Percentiles rank a stretch among this genome's conserved stretches.
Conservation (phyloP, 2,888 invertebrate genomes). For the Agonopterix subpropinquella region DNA sequence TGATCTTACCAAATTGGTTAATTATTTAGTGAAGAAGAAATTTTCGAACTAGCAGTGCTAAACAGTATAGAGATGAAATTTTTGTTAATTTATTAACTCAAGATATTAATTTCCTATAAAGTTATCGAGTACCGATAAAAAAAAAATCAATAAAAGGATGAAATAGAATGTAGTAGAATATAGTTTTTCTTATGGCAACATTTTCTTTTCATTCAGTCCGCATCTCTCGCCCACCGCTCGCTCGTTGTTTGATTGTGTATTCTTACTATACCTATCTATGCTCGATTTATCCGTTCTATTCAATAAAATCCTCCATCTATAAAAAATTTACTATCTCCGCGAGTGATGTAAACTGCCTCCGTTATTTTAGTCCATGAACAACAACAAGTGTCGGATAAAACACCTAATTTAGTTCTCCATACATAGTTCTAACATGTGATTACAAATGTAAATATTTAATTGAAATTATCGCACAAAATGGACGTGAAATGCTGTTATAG, state of each 20-base stretch:
- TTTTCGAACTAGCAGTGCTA: too few species aligned
- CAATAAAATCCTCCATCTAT: not conserved
- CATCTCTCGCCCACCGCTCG: not conserved
- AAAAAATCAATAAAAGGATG: too few species aligned
- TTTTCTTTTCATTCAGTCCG: not conserved
- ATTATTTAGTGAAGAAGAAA: too few species aligned
- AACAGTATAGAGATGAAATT: too few species aligned
- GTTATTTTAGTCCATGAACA: conserved; percentile 27
- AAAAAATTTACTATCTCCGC: conserved; percentile 21
- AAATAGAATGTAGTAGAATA: too few species aligned
- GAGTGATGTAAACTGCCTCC: conserved; percentile 35
- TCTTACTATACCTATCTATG: not conserved
- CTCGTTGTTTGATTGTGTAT: conserved; percentile 2
- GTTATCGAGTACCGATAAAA: too few species aligned
- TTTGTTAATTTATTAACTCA: too few species aligned
- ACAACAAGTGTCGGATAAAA: conserved; percentile 8
- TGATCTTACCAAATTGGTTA: too few species aligned
- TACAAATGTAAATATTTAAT: conserved; percentile 57
- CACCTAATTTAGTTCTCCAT: not conserved
- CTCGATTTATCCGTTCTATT: not conserved
- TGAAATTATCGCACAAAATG: conserved; percentile 53
- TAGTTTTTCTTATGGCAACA: too few species aligned
- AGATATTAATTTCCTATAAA: too few species aligned
- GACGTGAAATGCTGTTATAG: conserved; percentile 51
- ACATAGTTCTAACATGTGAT: conserved; percentile 49